Percentiles rank a stretch among this genome's conserved stretches.
phyloP scores from a whole-genome alignment of 1,140 invertebrate genomes.

The Aphelinus certus region DNA sequence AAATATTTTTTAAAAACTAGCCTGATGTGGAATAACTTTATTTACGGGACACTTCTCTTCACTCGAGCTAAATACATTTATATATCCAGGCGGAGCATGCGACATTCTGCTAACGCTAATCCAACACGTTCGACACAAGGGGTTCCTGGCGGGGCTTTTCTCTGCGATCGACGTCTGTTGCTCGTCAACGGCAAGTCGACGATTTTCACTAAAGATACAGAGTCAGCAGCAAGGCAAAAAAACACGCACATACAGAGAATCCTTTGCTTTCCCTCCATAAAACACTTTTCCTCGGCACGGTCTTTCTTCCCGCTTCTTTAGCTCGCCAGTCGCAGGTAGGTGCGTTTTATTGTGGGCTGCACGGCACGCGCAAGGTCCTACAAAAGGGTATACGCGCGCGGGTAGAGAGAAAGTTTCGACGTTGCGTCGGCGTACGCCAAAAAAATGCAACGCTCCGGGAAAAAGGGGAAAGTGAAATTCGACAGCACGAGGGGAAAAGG shows the following conservation, averaged over 20 bases:
- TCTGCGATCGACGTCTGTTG: constrained; percentile 1
- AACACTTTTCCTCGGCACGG: constrained; percentile 40
- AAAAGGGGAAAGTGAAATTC: constrained; percentile 32
- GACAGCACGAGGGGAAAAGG: constrained; percentile 27
- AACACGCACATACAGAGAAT: constrained; percentile 42
- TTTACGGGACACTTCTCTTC: too few species aligned
- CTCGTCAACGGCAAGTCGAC: constrained; percentile 5
- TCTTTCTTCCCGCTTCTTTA: constrained; percentile 35
- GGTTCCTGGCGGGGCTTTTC: neutral
- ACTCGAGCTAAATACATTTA: too few species aligned
- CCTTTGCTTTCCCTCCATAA: constrained; percentile 56
- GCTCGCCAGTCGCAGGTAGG: constrained; percentile 51
- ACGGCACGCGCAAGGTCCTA: constrained; percentile 33
- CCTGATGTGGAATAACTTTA: too few species aligned
- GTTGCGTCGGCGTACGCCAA: constrained; percentile 27
- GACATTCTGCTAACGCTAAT: neutral
- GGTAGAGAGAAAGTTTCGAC: constrained; percentile 53
- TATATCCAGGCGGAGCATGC: too few species aligned
- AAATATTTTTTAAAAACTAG: too few species aligned
- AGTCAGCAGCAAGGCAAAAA: constrained; percentile 1
- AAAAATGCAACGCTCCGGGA: constrained; percentile 22
- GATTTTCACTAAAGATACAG: constrained; percentile 42
- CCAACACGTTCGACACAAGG: constrained; percentile 5
- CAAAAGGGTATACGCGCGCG: constrained; percentile 52
- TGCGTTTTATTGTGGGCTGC: constrained; percentile 51